Evolutionary conservation across 1,140 invertebrate genomes (phyloP).

Genomic region (Papilio polyxenes): DNA sequence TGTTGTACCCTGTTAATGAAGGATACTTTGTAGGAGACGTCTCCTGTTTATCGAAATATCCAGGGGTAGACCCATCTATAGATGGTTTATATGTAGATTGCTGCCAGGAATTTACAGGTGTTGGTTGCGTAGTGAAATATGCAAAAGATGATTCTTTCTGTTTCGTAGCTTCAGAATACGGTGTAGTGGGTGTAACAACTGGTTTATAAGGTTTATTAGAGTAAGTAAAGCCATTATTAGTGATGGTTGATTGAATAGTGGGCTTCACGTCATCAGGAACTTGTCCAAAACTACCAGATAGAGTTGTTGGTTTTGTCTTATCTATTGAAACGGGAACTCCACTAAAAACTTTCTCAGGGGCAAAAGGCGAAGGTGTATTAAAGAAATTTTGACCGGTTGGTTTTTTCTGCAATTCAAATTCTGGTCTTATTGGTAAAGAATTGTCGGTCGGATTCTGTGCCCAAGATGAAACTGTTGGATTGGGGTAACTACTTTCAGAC

Average conservation of each 20-base stretch:
- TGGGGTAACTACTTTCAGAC: neutral
- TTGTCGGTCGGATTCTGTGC: neutral
- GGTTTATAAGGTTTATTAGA: neutral
- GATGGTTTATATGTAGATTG: conserved; percentile 20
- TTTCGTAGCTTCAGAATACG: neutral
- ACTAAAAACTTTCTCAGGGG: neutral
- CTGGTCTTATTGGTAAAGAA: neutral
- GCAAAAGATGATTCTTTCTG: neutral
- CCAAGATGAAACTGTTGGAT: conserved; percentile 13
- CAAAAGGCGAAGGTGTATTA: neutral
- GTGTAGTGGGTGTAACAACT: neutral
- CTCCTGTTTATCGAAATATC: neutral
- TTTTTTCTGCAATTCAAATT: neutral
- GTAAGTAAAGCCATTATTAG: neutral
- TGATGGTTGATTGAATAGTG: neutral
- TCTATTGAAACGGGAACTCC: conserved; percentile 2
- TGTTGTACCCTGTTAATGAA: neutral
- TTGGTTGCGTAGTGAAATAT: neutral
- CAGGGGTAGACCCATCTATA: neutral
- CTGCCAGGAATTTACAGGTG: neutral
- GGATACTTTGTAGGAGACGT: conserved; percentile 7
- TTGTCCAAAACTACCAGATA: neutral
- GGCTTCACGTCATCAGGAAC: neutral
- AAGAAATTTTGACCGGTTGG: neutral
- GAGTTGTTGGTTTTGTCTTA: neutral